These are phyloP conservation scores for Spicauda simplicius DNA, from an alignment of 2,888 invertebrate genomes.

Conservation along the genomic window DNA sequence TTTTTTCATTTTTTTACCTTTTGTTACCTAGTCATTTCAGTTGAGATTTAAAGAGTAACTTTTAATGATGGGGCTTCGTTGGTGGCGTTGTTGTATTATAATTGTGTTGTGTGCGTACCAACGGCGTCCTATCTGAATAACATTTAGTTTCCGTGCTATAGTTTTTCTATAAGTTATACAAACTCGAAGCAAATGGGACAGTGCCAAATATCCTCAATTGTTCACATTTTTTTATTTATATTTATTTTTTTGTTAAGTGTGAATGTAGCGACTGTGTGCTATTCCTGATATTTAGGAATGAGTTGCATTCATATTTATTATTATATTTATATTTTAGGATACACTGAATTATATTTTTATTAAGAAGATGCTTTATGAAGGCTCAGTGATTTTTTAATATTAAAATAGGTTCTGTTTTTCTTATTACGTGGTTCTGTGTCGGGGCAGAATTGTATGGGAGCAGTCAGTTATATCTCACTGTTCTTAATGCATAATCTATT, in stretches of 20 bases:
- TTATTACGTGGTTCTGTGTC: conserved; percentile 36
- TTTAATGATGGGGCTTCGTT: conserved; percentile 55
- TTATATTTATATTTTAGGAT: conserved; percentile 80
- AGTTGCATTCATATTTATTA: conserved; percentile 84
- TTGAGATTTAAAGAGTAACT: conserved; percentile 77
- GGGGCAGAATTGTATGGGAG: conserved; percentile 24
- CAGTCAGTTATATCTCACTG: conserved; percentile 40
- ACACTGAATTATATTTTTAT: conserved; percentile 73
- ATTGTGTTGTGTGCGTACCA: conserved; percentile 56
- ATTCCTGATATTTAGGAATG: conserved; percentile 85
- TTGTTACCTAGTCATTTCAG: conserved; percentile 83
- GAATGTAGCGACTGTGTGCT: conserved; percentile 82
- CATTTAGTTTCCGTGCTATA: conserved; percentile 52
- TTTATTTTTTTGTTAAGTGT: conserved; percentile 73
- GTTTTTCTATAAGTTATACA: conserved; percentile 44
- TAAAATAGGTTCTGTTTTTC: conserved; percentile 44
- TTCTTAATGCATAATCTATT: conserved; percentile 41
- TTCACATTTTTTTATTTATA: conserved; percentile 74
- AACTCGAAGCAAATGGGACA: conserved; percentile 66
- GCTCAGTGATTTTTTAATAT: conserved; percentile 74
- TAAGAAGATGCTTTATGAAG: conserved; percentile 72
- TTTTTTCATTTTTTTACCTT: conserved; percentile 62
- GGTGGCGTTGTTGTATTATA: conserved; percentile 73
- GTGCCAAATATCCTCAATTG: conserved; percentile 84
- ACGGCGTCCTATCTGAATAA: conserved; percentile 46